Evolutionary conservation across 2,797 vertebrate genomes (phyloP).

Genomic region (Balearica regulorum): DNA sequence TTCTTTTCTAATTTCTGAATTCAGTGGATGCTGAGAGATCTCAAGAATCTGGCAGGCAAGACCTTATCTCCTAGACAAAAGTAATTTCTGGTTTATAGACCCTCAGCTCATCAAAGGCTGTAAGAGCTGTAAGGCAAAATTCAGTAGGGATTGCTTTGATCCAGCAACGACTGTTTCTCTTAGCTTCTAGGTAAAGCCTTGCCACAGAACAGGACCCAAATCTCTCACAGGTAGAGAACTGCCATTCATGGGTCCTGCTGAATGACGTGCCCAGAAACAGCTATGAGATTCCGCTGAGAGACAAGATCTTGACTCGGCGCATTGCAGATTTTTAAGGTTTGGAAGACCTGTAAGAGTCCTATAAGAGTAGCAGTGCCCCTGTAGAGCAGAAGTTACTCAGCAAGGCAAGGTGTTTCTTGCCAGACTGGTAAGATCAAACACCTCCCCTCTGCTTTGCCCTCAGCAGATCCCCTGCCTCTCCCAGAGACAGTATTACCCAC

Average conservation of each 20-base stretch:
- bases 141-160: neutral
- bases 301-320: neutral
- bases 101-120: neutral
- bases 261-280: neutral
- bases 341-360: neutral
- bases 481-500: neutral
- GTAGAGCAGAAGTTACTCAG: neutral
- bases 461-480: neutral
- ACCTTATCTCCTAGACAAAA: neutral
- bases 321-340: neutral
- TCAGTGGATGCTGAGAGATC: neutral
- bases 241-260: neutral
- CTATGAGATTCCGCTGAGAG: neutral
- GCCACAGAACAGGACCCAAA: neutral
- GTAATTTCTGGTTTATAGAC: neutral
- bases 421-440: neutral
- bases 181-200: neutral
- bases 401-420: neutral
- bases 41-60: neutral
- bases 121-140: neutral
- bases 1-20: neutral
- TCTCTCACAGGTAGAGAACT: neutral
- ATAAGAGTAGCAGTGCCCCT: neutral
- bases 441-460: neutral
- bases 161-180: neutral